Conservation (phyloP, 2,888 invertebrate species). For the Chironomus tentans region DNA sequence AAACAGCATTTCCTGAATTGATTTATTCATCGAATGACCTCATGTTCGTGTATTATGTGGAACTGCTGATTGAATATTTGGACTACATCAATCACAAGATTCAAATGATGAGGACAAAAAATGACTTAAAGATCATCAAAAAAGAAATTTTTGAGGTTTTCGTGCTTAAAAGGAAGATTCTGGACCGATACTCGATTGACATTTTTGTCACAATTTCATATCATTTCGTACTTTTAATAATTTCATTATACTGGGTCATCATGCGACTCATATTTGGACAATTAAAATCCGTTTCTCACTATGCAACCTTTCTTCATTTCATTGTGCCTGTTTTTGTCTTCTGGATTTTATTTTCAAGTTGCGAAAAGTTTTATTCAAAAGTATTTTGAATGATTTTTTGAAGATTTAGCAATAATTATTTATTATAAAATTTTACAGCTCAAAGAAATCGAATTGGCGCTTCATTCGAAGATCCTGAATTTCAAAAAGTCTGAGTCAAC, state of each 20-base stretch:
- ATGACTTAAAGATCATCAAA: background rate
- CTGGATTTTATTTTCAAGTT: background rate
- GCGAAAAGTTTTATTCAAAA: background rate
- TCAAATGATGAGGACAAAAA: background rate
- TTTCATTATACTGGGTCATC: background rate
- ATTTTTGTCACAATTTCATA: background rate
- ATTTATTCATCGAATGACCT: background rate
- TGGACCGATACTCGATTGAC: background rate
- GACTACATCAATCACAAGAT: background rate
- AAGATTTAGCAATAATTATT: too few species aligned
- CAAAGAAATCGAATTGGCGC: background rate
- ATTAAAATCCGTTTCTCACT: background rate
- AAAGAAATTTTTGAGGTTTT: background rate
- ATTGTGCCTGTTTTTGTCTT: background rate
- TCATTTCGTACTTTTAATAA: background rate
- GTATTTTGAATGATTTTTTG: too few species aligned
- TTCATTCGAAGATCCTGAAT: background rate
- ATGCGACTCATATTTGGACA: background rate
- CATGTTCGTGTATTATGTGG: background rate
- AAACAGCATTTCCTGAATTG: background rate
- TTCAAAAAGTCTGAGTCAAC: background rate
- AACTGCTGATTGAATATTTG: background rate
- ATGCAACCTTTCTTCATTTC: background rate
- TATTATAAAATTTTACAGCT: background rate
- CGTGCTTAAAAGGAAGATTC: background rate